These are phyloP conservation scores for Lathronympha strigana DNA, from an alignment of 2,888 invertebrate genomes.

Conservation along the genomic window DNA sequence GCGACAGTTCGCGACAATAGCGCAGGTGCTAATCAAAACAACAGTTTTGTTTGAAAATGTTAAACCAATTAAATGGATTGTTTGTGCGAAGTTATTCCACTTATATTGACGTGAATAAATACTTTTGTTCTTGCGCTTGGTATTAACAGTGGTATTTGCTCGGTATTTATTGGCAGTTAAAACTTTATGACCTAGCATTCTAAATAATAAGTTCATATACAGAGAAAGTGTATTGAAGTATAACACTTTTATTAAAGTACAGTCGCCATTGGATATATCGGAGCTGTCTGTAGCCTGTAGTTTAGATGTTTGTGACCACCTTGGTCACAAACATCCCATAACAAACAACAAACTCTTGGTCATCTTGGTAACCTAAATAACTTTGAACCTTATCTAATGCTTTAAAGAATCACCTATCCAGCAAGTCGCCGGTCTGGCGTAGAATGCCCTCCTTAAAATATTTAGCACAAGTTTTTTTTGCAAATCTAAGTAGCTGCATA, in stretches of 20 bases:
- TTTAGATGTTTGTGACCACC: too few relatives aligned
- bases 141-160: background rate
- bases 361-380: too few relatives aligned
- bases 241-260: too few relatives aligned
- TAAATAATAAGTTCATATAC: background rate
- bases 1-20: background rate
- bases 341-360: too few relatives aligned
- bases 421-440: background rate
- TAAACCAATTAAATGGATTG: slow-evolving; percentile 18
- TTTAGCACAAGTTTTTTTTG: background rate
- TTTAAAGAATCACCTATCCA: background rate
- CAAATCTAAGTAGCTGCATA: slow-evolving; percentile 18
- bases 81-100: slow-evolving; percentile 5
- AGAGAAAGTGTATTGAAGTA: too few relatives aligned
- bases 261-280: too few relatives aligned
- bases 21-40: slow-evolving; percentile 35
- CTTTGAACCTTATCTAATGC: background rate
- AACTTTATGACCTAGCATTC: background rate
- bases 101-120: background rate
- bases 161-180: background rate
- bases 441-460: background rate
- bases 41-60: slow-evolving; percentile 20
- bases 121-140: background rate
- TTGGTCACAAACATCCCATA: too few relatives aligned
- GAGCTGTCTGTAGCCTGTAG: too few relatives aligned